Evolutionary conservation across 92 coral and sea anemone species (phyloP).

Genomic region (Anthopleura xanthogrammica): DNA sequence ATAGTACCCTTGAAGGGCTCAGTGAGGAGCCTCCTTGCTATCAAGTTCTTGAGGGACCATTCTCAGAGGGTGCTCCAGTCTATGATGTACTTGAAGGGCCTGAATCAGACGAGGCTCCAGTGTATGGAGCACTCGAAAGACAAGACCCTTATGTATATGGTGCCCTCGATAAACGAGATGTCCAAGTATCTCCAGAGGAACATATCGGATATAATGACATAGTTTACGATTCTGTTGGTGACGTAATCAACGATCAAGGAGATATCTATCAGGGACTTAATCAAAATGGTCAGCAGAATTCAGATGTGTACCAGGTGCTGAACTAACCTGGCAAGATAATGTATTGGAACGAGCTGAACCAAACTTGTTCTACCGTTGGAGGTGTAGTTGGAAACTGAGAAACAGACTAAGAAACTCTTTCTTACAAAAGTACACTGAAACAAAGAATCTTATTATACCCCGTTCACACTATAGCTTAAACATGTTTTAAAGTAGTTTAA

Average conservation of each 20-base stretch:
- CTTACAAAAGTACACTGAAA: no score
- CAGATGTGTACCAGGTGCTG: not conserved
- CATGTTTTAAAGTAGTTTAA: no score
- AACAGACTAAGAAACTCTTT: no score
- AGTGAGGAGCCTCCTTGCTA: not conserved
- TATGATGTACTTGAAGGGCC: slow-evolving; percentile 13
- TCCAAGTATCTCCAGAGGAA: not conserved
- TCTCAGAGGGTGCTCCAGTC: slow-evolving; percentile 7
- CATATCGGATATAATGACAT: not conserved
- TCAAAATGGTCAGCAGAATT: not conserved
- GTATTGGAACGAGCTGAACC: not conserved
- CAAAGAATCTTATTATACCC: no score
- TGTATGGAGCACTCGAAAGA: not conserved
- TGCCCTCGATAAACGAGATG: slow-evolving; percentile 1
- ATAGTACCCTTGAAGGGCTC: not conserved
- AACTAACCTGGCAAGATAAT: not conserved
- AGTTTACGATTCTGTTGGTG: slow-evolving; percentile 20
- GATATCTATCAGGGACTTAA: slow-evolving; percentile 18
- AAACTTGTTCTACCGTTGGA: not conserved
- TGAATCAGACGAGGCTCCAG: not conserved
- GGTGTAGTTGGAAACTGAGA: no score
- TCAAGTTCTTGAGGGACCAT: not conserved
- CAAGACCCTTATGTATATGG: slow-evolving; percentile 19
- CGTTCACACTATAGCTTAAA: no score
- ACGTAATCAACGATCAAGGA: slow-evolving; percentile 1